Percentiles rank a stretch among this genome's conserved stretches.
phyloP scores from a whole-genome alignment of 2,797 vertebrate species.

The Rhynchotus rufescens region DNA sequence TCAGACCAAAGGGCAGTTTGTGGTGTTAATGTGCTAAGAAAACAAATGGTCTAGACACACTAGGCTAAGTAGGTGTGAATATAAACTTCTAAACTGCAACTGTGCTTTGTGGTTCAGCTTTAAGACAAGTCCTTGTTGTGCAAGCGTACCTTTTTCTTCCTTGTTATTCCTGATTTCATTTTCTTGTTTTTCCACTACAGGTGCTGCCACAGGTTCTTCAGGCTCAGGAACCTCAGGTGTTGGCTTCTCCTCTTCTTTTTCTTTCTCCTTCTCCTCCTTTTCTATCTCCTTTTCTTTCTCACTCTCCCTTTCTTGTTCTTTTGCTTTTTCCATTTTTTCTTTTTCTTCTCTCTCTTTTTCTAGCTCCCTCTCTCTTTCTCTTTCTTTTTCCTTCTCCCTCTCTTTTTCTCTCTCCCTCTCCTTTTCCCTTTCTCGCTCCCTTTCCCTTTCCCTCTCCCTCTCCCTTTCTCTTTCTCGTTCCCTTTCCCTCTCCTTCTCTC shows the following conservation, averaged over 20 bases:
- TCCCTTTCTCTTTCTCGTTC: constrained; percentile 43
- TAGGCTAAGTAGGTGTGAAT: not conserved
- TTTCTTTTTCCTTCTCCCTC: constrained; percentile 51
- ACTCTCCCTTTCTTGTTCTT: not conserved
- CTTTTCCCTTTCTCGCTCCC: constrained; percentile 56
- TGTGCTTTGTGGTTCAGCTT: not conserved
- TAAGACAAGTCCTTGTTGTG: not conserved
- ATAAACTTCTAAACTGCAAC: not conserved
- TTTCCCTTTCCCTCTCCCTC: constrained; percentile 42
- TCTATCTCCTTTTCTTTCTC: constrained; percentile 37
- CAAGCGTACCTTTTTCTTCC: constrained; percentile 71
- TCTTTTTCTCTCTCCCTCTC: constrained; percentile 68
- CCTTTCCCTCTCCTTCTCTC: constrained; percentile 49
- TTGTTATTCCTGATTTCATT: constrained; percentile 72
- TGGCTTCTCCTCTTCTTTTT: constrained; percentile 56
- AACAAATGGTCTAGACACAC: not conserved
- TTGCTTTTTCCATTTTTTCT: not conserved
- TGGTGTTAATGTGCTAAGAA: not conserved
- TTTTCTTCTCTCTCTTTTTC: not conserved
- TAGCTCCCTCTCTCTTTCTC: constrained; percentile 25
- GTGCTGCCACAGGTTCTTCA: constrained; percentile 61
- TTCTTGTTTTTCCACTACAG: constrained; percentile 73
- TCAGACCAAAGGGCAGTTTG: constrained; percentile 11
- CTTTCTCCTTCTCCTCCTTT: constrained; percentile 22
- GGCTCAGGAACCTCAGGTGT: constrained; percentile 59